Base-by-base conservation (phyloP, 2,113 vertebrate genomes). In the Phocoena phocoena region DNA sequence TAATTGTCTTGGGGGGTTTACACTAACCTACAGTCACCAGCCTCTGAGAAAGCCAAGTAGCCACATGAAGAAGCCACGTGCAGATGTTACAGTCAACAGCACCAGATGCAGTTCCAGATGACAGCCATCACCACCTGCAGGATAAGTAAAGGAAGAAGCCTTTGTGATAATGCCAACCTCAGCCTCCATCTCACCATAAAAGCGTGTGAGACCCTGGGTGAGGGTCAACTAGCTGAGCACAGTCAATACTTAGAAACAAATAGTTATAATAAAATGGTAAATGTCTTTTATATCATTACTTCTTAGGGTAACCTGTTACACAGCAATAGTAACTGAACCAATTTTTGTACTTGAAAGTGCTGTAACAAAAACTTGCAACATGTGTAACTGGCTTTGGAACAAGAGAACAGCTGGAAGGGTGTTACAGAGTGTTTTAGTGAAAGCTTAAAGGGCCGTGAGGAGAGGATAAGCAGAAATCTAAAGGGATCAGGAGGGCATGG, bases 401-500 rank as follows among this genome's bases (percentile, higher is more conserved):
- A n/a, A n/a, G 8, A 11, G 25, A 85, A 25, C 3, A 17, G 33
- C 36, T 1, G 5, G 25, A 38, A 63, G 10, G 3, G 5, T 68
- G n/a, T 68, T 55, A 8, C 33, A 23, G 20, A 67, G 21, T n/a
- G 10, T 77, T 83, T 63, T 7, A 36, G 23, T 20, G 25, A 77
- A 55, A 41, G 21, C 1, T 36, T 62, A 11, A 28, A 53, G 5
- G 5, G 7, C 10, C 5, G 23, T n/a, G 18, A 25, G 21, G n/a
- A 7, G 4, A 14, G 4, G n/a, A 2, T 8, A 71, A 55, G 14
- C 5, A 44, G 65, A 58, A 53, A 1, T 38, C 23, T 88, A 41
- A 67, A 60, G 20, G 4, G 1, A 68, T 50, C 3, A 8, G 18
- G 7, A 8, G 14, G 17, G 6, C 31, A 44, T 3, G 2, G 15